These are phyloP conservation scores for Dipodomys stephensi DNA, from an alignment of 2,113 vertebrate species.

Conservation along the genomic window DNA sequence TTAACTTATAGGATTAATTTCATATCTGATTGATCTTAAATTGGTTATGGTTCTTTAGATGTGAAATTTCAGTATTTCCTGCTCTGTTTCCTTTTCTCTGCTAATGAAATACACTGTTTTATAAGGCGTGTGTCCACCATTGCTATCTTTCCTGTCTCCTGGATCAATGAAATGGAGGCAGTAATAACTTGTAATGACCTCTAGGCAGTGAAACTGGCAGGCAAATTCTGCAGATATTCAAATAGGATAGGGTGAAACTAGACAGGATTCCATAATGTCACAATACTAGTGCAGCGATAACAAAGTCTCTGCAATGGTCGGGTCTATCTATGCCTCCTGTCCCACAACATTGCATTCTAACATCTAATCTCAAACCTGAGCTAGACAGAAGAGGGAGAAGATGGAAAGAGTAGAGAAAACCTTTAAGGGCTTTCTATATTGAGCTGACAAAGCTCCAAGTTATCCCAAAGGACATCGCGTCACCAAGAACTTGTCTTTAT, in stretches of 20 bases:
- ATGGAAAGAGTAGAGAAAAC: neutral
- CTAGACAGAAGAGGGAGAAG: neutral
- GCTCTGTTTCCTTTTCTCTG: neutral
- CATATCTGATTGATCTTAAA: constrained; percentile 26
- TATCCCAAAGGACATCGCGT: neutral
- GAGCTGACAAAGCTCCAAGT: neutral
- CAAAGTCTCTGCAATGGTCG: neutral
- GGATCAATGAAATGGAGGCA: neutral
- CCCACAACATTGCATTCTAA: neutral
- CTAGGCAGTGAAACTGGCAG: neutral
- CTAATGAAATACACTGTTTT: constrained; percentile 6
- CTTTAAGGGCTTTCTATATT: neutral
- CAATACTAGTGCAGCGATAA: neutral
- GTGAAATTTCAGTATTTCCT: constrained; percentile 22
- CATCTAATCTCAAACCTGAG: neutral
- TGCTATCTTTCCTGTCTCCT: neutral
- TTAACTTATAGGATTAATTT: constrained; percentile 46
- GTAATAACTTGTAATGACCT: neutral
- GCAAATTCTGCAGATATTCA: neutral
- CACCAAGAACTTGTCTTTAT: neutral
- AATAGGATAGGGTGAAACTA: neutral
- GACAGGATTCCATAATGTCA: neutral
- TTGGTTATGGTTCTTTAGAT: neutral
- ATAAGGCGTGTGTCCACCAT: neutral
- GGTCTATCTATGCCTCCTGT: neutral